A percentile compares a stretch with the other conserved stretches of the same genome.
Evolutionary conservation across 2,113 vertebrate species (phyloP).

Genomic region (Dryoscopus gambensis): DNA sequence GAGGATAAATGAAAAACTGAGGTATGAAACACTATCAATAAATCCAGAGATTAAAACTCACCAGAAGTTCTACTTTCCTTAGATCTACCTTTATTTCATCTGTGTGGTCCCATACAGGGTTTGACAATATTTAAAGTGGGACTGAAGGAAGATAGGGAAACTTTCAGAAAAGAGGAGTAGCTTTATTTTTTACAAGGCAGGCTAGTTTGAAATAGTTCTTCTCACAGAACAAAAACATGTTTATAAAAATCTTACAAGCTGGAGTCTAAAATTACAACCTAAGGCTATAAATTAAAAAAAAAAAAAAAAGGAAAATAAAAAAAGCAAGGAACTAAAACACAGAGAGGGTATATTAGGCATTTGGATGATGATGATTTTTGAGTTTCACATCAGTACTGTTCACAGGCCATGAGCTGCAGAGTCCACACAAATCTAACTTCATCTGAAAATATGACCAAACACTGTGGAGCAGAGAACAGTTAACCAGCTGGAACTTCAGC

Average conservation of each 20-base stretch:
- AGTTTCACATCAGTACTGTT: background rate
- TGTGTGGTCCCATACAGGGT: accelerated
- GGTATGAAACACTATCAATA: background rate
- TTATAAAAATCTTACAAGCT: background rate
- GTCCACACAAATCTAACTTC: background rate
- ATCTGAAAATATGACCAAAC: background rate
- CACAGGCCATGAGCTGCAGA: background rate
- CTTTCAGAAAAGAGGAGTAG: background rate
- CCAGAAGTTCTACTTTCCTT: background rate
- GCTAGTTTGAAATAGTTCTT: background rate
- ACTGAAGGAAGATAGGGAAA: background rate
- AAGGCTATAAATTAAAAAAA: background rate
- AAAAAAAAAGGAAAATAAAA: background rate
- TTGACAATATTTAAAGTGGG: background rate
- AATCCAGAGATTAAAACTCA: background rate
- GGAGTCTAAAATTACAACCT: background rate
- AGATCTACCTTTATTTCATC: background rate
- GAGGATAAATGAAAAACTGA: background rate
- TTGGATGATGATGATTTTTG: background rate
- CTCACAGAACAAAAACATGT: background rate
- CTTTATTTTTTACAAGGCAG: background rate
- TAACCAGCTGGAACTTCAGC: background rate
- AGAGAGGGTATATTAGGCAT: background rate
- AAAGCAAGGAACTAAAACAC: background rate
- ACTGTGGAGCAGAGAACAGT: background rate